These are phyloP conservation scores for Psilopsiagon aymara DNA, from an alignment of 2,113 vertebrate genomes.

Conservation along the genomic window DNA sequence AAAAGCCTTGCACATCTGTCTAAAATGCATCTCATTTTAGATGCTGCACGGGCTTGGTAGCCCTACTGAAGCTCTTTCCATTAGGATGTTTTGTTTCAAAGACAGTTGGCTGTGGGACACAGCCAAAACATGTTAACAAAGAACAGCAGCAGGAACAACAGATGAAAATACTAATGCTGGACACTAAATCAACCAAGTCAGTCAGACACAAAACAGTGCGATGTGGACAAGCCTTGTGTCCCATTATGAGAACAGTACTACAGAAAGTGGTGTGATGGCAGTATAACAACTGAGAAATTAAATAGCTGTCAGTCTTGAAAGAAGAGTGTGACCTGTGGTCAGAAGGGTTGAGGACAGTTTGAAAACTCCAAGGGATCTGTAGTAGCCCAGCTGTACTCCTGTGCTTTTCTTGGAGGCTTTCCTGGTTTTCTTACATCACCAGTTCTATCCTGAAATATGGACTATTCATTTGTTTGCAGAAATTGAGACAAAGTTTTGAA, in stretches of 20 bases:
- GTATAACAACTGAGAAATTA: neutral
- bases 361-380: neutral
- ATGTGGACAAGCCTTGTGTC: neutral
- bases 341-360: neutral
- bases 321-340: neutral
- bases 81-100: neutral
- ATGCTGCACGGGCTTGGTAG: neutral
- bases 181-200: neutral
- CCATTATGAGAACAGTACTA: accelerated
- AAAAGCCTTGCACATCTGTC: neutral
- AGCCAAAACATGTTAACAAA: neutral
- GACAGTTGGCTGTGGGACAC: neutral
- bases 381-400: neutral
- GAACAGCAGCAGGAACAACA: neutral
- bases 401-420: neutral
- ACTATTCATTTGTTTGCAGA: neutral
- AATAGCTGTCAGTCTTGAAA: neutral
- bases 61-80: neutral
- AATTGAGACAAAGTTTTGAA: neutral
- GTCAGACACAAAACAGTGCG: neutral
- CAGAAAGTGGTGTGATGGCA: neutral
- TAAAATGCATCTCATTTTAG: neutral
- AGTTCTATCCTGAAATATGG: neutral
- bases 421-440: neutral
- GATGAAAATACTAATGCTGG: neutral